A percentile compares a stretch with the other conserved stretches of the same genome.
phyloP scores from a whole-genome alignment of 2,888 invertebrate species.

The Orchestes rusci region DNA sequence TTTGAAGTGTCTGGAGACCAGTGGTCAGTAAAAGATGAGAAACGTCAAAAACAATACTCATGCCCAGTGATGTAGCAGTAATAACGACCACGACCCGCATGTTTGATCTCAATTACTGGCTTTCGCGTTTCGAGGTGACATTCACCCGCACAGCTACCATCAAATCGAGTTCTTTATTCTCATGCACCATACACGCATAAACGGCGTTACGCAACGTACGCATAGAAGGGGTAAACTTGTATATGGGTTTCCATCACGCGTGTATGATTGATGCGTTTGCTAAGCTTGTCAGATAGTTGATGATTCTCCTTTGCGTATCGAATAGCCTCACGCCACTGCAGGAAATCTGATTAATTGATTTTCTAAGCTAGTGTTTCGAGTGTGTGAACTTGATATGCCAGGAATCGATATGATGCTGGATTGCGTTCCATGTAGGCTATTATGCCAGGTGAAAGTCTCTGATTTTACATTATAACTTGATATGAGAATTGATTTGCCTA shows the following conservation, averaged over 20 bases:
- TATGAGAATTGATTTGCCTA: no score
- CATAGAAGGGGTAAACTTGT: constrained; percentile 24
- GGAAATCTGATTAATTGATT: constrained; percentile 24
- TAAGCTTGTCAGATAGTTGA: constrained; percentile 19
- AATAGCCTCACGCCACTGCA: constrained; percentile 19
- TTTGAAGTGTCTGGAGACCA: constrained; percentile 15
- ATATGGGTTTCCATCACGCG: constrained; percentile 20
- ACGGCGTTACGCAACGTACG: constrained; percentile 26
- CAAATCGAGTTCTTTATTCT: constrained; percentile 31
- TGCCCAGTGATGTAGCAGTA: constrained; percentile 20
- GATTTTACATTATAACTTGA: no score
- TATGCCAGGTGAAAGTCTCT: no score
- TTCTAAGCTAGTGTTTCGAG: constrained; percentile 11
- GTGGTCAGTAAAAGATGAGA: constrained; percentile 14
- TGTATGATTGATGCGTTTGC: constrained; percentile 23
- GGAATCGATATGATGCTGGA: no score
- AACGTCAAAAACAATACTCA: constrained; percentile 24
- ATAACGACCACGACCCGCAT: constrained; percentile 29
- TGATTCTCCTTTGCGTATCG: constrained; percentile 25
- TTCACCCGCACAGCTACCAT: constrained; percentile 28
- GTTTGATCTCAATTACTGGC: constrained; percentile 29
- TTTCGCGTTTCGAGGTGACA: constrained; percentile 25
- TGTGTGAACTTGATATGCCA: no score
- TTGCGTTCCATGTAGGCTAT: no score
- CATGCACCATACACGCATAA: constrained; percentile 27